Base-by-base conservation (phyloP, 2,113 vertebrate genomes). In the Myotis yumanensis region DNA sequence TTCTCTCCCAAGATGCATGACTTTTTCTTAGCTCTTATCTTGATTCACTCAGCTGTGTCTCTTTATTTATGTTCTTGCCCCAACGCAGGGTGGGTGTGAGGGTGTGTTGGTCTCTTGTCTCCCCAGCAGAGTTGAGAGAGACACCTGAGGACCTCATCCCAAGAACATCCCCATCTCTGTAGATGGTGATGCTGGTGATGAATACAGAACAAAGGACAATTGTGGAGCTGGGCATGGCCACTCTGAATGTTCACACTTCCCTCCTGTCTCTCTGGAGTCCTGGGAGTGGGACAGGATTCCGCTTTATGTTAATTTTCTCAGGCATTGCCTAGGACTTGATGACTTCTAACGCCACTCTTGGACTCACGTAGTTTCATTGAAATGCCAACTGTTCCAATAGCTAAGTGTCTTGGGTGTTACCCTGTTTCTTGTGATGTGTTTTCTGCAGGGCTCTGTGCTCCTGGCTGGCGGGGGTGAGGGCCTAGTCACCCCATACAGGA, bases 21-120 rank as follows among this genome's bases (percentile, higher is more conserved):
- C 28, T 91, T 92, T 93, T 89, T 89, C 92, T 89, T 69, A 80
- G 9, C 12, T 46, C 91, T 96, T 76, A 93, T 76, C 96, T 96
- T 85, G 48, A 92, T 81, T 90, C 90, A 46, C 28, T 95, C 81
- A 81, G 69, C 69, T 92, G 92, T 94, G 59, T 18, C 85, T 91
- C 59, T 96, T 90, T 79, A 96, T 73, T 83, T 92, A 3, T 68
- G 54, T 85, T 90, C 97, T 77, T 84, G 35, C 22, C 82, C 57
- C 54, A 71, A 8, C 7, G 12, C 5, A 15, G 25, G 40, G 20
- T 75, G 66, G 62, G 32, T n/a, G n/a, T 22, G 66, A 81, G 28
- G 28, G 32, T 52, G 17, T 11, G 66, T 35, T 91, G 23, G 62
- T 59, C 51, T 81, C 59, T 85, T 80, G 40, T 66, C 64, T 90